Conservation (phyloP, 1,140 invertebrate species). For the Panulirus ornatus region DNA sequence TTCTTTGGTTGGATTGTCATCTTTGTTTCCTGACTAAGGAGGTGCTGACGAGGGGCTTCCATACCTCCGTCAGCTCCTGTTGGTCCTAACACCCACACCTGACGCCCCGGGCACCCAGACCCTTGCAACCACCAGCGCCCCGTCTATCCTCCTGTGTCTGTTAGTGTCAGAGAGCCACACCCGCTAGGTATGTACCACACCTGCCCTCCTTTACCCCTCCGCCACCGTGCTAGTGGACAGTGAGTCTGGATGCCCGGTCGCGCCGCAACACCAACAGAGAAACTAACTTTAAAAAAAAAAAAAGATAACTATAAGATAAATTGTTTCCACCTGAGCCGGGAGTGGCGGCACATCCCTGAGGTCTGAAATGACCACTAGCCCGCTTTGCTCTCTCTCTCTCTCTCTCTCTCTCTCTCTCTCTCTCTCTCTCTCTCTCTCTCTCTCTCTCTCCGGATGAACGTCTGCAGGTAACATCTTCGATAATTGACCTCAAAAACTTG, state of each 20-base stretch:
- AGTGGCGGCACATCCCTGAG: constrained; percentile 5
- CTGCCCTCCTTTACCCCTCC: neutral
- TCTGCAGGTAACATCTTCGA: no score
- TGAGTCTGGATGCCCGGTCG: neutral
- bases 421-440: neutral
- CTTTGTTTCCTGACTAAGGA: constrained; percentile 24
- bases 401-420: neutral
- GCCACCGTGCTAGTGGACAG: neutral
- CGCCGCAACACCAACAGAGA: neutral
- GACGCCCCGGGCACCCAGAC: constrained; percentile 4
- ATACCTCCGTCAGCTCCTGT: neutral
- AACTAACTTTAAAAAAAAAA: constrained; percentile 18
- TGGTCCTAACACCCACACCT: constrained; percentile 17
- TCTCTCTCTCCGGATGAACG: neutral
- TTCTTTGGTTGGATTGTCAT: constrained; percentile 38
- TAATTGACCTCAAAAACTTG: no score
- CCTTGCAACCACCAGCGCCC: neutral
- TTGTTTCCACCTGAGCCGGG: constrained; percentile 7
- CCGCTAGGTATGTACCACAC: neutral
- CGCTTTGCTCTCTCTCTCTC: neutral
- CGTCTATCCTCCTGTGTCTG: neutral
- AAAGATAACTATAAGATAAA: constrained; percentile 10
- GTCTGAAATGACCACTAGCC: neutral
- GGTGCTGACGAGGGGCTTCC: neutral
- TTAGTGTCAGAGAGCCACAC: neutral